Base-by-base conservation (phyloP, 2,797 vertebrate genomes). In the Pangasius krempfi region DNA sequence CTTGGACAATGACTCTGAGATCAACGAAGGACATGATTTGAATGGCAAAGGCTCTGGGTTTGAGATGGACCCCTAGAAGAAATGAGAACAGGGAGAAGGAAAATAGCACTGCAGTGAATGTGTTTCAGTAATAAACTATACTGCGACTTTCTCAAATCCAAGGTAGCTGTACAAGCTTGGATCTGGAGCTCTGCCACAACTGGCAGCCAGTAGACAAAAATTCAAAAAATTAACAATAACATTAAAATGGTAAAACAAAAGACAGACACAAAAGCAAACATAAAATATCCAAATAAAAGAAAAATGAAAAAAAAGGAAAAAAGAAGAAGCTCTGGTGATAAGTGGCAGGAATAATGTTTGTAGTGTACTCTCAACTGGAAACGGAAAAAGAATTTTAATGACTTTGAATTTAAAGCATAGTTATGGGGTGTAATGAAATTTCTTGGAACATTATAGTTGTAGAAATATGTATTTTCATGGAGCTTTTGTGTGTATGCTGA, bases 1-100 rank as follows among this genome's bases (percentile, higher is more conserved):
- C 91, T 76, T 4, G 68, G 89, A 94, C 92, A 93, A 94, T 92
- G 76, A 86, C 37, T 60, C 75, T 13, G 66, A 87, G 80, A 82
- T 84, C 33, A 22, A 81, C 40, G 75, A 88, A 20, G 58, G 66
- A 86, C 86, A 75, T 64, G 86, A 52, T 87, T 80, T 88, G 60
- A 86, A 91, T 87, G 54, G 44, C 56, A 64, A 82, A 83, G 72
- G 54, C 62, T 80, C 52, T 22, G 52, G 78, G 30, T 7, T 82
- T 60, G 56, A 62, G 78, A 33, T 80, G 20, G 20, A 81, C 4
- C 30, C 20, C 4, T 56, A 37, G 6, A 80, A 58, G 52, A 80
- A 33, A 56, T 4, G 33, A 27, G 37, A 62, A 82, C 20, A 18
- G 37, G 33, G 58, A 86, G 27, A 84, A 56, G 27, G 72, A 89